Evolutionary conservation across 2,113 vertebrate species (phyloP).

Genomic region (Eidolon helvum): DNA sequence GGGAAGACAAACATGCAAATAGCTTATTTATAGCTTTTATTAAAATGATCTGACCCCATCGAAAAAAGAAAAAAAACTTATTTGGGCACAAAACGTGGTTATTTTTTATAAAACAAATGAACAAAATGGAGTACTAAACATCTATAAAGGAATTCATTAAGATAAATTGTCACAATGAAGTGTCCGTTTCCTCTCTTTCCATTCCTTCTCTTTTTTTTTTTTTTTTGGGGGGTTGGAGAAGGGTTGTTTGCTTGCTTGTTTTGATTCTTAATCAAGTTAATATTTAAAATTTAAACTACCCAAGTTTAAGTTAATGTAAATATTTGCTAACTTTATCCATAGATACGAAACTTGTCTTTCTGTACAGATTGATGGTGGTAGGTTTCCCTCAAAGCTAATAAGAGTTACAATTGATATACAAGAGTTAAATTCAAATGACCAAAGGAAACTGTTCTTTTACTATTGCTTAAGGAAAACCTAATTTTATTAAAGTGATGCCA

Average conservation of each 20-base stretch:
- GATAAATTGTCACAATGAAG: not conserved
- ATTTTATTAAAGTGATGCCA: not conserved
- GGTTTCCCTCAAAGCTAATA: not conserved
- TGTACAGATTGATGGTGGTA: not conserved
- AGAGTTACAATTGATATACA: not conserved
- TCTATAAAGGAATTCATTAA: not conserved
- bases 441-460: slow-evolving; percentile 1
- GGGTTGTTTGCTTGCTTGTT: not conserved
- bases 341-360: not conserved
- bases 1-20: not conserved
- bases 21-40: slow-evolving; percentile 9
- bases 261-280: not conserved
- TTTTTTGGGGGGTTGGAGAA: not conserved
- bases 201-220: not conserved
- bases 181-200: not conserved
- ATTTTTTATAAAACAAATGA: not conserved
- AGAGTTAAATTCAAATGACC: not conserved
- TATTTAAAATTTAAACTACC: slow-evolving; percentile 35
- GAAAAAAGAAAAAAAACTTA: not conserved
- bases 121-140: not conserved
- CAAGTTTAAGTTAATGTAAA: slow-evolving; percentile 20
- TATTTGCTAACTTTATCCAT: slow-evolving; percentile 18
- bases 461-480: not conserved
- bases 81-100: not conserved
- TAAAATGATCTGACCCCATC: not conserved